phyloP scores from a whole-genome alignment of 2,113 vertebrate species.

The Alexandromys fortis region DNA sequence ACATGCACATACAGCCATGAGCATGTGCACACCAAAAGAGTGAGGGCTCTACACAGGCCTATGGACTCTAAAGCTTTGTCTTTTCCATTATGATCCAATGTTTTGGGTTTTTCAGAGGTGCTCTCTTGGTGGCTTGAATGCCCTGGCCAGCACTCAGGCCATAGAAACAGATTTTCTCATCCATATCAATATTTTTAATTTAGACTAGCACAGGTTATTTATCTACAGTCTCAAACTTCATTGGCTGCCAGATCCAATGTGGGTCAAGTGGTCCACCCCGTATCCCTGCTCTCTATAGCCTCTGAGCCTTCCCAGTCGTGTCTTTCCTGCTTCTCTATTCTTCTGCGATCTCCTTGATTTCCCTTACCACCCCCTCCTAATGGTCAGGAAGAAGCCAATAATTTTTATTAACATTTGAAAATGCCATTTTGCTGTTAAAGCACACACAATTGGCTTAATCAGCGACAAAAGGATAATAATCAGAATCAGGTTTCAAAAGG shows the following conservation, averaged over 20 bases:
- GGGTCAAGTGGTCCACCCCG: background rate
- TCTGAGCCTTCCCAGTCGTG: background rate
- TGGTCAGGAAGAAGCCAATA: constrained; percentile 66
- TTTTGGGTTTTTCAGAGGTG: background rate
- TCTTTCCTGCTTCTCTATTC: background rate
- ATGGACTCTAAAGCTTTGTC: background rate
- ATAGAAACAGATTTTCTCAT: background rate
- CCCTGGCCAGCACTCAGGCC: background rate
- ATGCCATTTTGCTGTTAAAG: constrained; percentile 68
- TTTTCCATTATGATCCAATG: background rate
- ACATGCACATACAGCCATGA: no score
- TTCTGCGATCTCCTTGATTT: background rate
- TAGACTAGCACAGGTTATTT: background rate
- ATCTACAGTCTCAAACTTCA: background rate
- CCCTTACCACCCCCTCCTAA: background rate
- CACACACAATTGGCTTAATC: constrained; percentile 61
- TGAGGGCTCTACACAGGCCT: background rate
- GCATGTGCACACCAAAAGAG: background rate
- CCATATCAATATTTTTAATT: background rate
- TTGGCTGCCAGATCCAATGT: background rate
- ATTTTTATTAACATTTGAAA: constrained; percentile 76
- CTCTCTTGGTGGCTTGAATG: background rate
- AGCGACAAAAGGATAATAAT: constrained; percentile 60
- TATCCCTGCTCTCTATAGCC: background rate
- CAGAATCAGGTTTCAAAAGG: constrained; percentile 69